Base-by-base conservation (phyloP, 2,113 vertebrate genomes). In the Epinephelus cyanopodus region DNA sequence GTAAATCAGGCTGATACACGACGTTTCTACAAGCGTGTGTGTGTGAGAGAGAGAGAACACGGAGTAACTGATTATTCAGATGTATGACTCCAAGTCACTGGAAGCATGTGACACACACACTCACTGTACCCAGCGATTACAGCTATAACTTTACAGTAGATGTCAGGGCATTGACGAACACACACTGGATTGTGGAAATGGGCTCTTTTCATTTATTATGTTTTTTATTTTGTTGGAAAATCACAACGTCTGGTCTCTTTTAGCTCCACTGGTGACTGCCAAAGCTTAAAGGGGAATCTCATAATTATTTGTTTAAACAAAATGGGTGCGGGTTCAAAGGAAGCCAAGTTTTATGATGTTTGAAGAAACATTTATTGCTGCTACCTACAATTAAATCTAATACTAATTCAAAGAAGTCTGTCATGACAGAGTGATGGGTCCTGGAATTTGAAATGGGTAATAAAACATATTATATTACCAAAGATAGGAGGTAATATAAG, bases 51-150 rank as follows among this genome's bases (percentile, higher is more conserved):
- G 57, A 18, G 39, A 25, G 18, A 57, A 79, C 23, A 3, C 10
- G 27, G 47, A 68, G 39, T 58, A 27, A 48, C 56, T 29, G 67
- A 81, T 72, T 60, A 57, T 10, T 65, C 74, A 75, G 39, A 66
- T 9, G 54, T 42, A 27, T 56, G 66, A 60, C 68, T 25, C 6
- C n/a, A 11, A 27, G 33, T 79, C 39, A 53, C 14, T 58, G 1
- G 29, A 75, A 63, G 12, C 84, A 81, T 64, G 79, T 79, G 79
- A 85, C 82, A 60, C 48, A 68, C 39, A 64, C 63, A 75, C 56
- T 11, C 76, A 70, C 45, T 54, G 13, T 11, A 19, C 37, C 27
- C 15, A 25, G 61, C 15, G 33, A 27, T 25, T 42, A 73, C 53
- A 42, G 42, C 60, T 61, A 56, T 19, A 83, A 18, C 39, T 53